A percentile compares a stretch with the other conserved stretches of the same genome.
phyloP scores from a whole-genome alignment of 2,888 invertebrate genomes.

The Agrochola macilenta region DNA sequence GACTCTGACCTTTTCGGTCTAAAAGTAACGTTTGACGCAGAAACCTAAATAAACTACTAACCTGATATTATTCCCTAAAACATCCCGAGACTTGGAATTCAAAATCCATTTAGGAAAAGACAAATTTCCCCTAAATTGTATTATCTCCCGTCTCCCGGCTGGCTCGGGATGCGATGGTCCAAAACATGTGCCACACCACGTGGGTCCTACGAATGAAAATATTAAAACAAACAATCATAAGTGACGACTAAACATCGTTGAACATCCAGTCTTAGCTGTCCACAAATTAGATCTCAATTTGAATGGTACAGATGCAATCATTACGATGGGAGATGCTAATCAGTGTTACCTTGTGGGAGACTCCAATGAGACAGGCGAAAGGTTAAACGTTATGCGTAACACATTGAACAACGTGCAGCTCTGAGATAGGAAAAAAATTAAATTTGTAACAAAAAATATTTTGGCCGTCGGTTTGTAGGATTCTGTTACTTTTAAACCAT shows the following conservation, averaged over 20 bases:
- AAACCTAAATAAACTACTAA: conserved; percentile 11
- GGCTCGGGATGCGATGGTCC: conserved; percentile 82
- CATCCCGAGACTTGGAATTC: conserved; percentile 26
- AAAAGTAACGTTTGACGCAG: conserved; percentile 1
- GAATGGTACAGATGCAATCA: conserved; percentile 6
- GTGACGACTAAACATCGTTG: neutral
- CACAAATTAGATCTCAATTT: conserved; percentile 21
- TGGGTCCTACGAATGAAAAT: conserved; percentile 81
- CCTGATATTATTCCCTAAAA: conserved; percentile 14
- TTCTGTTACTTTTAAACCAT: conserved; percentile 12
- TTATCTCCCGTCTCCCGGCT: conserved; percentile 84
- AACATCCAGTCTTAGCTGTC: conserved; percentile 26
- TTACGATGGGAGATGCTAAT: conserved; percentile 36
- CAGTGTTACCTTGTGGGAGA: conserved; percentile 88
- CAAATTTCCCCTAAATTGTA: conserved; percentile 75
- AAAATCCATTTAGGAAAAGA: conserved; percentile 58
- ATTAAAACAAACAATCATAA: conserved; percentile 61
- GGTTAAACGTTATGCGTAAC: conserved; percentile 87
- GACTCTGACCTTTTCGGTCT: neutral
- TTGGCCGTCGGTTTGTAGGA: conserved; percentile 55
- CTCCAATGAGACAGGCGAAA: conserved; percentile 83
- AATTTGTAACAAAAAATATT: conserved; percentile 66
- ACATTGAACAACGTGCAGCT: conserved; percentile 82
- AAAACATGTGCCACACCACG: conserved; percentile 88
- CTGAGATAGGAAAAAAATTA: conserved; percentile 64